phyloP scores from a whole-genome alignment of 2,888 invertebrate genomes.

The Apoda limacodes region DNA sequence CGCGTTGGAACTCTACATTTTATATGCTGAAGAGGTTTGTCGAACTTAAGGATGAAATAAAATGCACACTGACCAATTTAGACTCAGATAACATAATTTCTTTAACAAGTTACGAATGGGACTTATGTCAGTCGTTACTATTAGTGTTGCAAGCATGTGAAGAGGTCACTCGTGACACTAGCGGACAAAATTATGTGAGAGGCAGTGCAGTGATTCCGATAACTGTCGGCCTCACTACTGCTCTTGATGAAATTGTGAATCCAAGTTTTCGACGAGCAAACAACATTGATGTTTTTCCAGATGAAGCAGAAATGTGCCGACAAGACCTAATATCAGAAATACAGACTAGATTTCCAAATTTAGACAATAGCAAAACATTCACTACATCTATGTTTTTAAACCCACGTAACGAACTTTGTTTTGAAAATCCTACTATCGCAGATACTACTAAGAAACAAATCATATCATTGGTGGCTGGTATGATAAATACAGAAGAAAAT shows the following conservation, averaged over 20 bases:
- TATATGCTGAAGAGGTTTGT: slow-evolving; percentile 18
- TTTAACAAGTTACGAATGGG: slow-evolving; percentile 1
- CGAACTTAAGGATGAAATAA: slow-evolving; percentile 13
- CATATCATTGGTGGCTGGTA: slow-evolving; percentile 3
- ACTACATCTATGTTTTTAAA: slow-evolving; percentile 14
- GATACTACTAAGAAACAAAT: slow-evolving; percentile 9
- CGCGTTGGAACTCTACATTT: slow-evolving; percentile 20
- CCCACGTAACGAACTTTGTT: slow-evolving; percentile 15
- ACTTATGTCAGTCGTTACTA: neutral
- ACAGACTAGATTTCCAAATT: slow-evolving; percentile 4
- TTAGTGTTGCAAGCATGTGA: slow-evolving; percentile 1
- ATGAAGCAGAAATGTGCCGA: slow-evolving; percentile 12
- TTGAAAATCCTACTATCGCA: slow-evolving; percentile 8
- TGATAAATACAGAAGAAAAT: slow-evolving; percentile 2
- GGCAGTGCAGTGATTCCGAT: slow-evolving; percentile 15
- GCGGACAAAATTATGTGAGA: slow-evolving; percentile 16
- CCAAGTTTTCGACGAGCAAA: slow-evolving; percentile 4
- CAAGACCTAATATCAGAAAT: slow-evolving; percentile 9
- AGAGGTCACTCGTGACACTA: slow-evolving; percentile 16
- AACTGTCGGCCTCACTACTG: slow-evolving; percentile 7
- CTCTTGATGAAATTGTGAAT: too few species aligned
- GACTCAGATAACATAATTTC: too few species aligned
- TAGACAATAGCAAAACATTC: slow-evolving; percentile 12
- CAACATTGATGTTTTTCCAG: slow-evolving; percentile 7
- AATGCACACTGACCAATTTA: slow-evolving; percentile 4